Percentiles rank a stretch among this genome's conserved stretches.
Evolutionary conservation across 2,888 invertebrate genomes (phyloP).

Genomic region (Epinotia brunnichana): DNA sequence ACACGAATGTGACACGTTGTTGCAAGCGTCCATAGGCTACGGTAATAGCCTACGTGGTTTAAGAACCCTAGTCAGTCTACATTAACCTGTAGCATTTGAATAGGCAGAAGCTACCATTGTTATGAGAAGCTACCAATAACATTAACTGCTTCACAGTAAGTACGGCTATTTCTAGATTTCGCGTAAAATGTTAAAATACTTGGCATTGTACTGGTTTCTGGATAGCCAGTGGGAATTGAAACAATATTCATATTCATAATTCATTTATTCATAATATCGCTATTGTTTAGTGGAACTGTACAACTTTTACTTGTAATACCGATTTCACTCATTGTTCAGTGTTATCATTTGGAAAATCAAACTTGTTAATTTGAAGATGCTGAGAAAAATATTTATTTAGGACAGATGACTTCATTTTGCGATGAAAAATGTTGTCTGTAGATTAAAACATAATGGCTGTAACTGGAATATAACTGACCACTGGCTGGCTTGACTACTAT

Average conservation of each 20-base stretch:
- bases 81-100: neutral
- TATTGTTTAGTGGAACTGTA: too few relatives aligned
- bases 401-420: neutral
- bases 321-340: slow-evolving; percentile 25
- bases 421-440: too few relatives aligned
- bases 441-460: too few relatives aligned
- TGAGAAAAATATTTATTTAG: neutral
- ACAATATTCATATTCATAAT: too few relatives aligned
- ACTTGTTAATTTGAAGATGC: slow-evolving; percentile 11
- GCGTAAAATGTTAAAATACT: slow-evolving; percentile 16
- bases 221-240: slow-evolving; percentile 24
- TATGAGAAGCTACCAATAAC: slow-evolving; percentile 14
- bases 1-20: too few relatives aligned
- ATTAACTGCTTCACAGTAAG: slow-evolving; percentile 12
- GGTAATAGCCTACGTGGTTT: neutral
- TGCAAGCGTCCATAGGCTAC: too few relatives aligned
- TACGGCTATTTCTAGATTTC: slow-evolving; percentile 27
- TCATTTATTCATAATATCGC: too few relatives aligned
- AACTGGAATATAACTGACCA: too few relatives aligned
- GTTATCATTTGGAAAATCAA: slow-evolving; percentile 19
- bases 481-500: too few relatives aligned
- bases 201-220: slow-evolving; percentile 24
- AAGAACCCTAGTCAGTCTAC: neutral
- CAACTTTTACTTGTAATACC: slow-evolving; percentile 32
- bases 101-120: neutral